phyloP scores from a whole-genome alignment of 30 jellyfish, hydroid and myxozoan genomes.

The Hydra vulgaris region DNA sequence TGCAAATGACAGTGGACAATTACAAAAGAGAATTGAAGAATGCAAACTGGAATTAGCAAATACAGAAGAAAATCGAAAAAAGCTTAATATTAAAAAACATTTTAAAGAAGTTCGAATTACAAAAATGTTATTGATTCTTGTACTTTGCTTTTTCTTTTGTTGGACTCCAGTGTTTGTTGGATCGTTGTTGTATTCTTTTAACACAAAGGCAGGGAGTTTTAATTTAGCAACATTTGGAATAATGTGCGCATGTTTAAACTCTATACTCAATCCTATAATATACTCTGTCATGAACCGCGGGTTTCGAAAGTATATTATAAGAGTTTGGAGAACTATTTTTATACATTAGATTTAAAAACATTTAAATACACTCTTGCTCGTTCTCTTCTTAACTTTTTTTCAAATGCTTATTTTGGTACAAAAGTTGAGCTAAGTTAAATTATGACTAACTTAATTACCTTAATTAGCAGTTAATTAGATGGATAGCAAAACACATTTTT shows the following conservation, averaged over 20 bases:
- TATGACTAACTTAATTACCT: too few species aligned
- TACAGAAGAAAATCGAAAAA: not conserved
- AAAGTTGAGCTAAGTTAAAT: too few species aligned
- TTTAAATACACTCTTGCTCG: too few species aligned
- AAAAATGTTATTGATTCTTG: slow-evolving; percentile 74
- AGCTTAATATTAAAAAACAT: not conserved
- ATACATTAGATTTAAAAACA: too few species aligned
- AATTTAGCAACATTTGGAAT: slow-evolving; percentile 53
- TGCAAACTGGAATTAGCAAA: not conserved
- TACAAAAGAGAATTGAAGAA: too few species aligned
- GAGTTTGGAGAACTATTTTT: too few species aligned
- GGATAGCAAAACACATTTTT: too few species aligned
- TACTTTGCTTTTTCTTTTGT: slow-evolving; percentile 64
- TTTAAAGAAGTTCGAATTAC: slow-evolving; percentile 66
- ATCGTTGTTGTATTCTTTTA: slow-evolving; percentile 49
- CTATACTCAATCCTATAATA: slow-evolving; percentile 75
- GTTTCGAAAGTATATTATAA: slow-evolving; percentile 54
- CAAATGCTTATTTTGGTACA: too few species aligned
- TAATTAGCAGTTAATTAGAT: too few species aligned
- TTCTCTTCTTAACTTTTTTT: too few species aligned
- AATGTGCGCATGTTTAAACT: slow-evolving; percentile 72
- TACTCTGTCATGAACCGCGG: slow-evolving; percentile 73
- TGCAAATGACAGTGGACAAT: too few species aligned
- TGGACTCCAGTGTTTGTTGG: slow-evolving; percentile 96
- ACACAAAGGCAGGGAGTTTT: slow-evolving; percentile 44